These are phyloP conservation scores for Psilopogon haemacephalus DNA, from an alignment of 2,113 vertebrate genomes.

Conservation along the genomic window DNA sequence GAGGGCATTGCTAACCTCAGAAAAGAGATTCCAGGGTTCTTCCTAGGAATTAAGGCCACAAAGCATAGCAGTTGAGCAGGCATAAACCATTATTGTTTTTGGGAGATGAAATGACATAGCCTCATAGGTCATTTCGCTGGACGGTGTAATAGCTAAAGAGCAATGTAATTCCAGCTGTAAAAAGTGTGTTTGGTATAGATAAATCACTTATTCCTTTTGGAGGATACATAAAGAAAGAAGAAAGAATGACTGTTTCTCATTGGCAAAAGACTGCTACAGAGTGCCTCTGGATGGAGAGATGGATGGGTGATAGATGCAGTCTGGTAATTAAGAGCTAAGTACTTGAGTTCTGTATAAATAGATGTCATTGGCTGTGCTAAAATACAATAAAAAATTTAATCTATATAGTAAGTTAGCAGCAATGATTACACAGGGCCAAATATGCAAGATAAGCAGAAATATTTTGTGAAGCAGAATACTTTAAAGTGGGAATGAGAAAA, in stretches of 20 bases:
- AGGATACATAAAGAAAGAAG: constrained; percentile 4
- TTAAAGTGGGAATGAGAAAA: background rate
- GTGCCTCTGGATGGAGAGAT: background rate
- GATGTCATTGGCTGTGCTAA: background rate
- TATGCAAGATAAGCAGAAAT: background rate
- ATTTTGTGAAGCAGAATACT: background rate
- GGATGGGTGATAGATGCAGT: background rate
- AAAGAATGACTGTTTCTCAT: background rate
- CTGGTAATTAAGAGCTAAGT: background rate
- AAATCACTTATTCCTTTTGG: background rate
- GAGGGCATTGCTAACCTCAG: constrained; percentile 77
- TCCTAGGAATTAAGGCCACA: constrained; percentile 45
- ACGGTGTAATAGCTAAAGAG: constrained; percentile 35
- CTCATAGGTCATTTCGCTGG: constrained; percentile 23
- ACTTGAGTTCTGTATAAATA: background rate
- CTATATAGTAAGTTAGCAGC: background rate
- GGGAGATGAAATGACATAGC: constrained; percentile 16
- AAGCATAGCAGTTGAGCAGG: constrained; percentile 8
- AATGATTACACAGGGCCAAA: background rate
- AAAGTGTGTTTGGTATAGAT: background rate
- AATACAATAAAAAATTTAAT: background rate
- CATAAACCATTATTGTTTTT: constrained; percentile 20
- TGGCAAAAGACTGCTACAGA: background rate
- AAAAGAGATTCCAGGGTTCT: constrained; percentile 74
- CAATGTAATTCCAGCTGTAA: constrained; percentile 20